phyloP scores from a whole-genome alignment of 2,797 vertebrate genomes.

The Clarias laeviceps region DNA sequence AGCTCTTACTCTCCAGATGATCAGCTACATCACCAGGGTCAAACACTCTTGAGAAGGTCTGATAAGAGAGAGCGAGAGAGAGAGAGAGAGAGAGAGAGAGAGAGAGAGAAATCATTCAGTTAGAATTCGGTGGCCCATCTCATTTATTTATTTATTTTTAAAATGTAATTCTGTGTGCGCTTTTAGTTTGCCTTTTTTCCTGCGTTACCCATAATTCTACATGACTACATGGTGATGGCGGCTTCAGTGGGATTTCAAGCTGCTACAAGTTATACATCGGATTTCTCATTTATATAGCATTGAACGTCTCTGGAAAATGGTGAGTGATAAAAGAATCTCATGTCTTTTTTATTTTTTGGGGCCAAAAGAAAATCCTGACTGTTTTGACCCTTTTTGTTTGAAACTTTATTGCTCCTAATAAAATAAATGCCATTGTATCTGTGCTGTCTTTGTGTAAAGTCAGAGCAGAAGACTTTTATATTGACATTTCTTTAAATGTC shows the following conservation, averaged over 20 bases:
- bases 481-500: not conserved
- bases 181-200: not conserved
- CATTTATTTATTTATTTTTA: not conserved
- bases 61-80: slow-evolving; percentile 49
- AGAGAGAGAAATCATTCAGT: slow-evolving; percentile 60
- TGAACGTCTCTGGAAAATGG: not conserved
- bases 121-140: slow-evolving; percentile 3
- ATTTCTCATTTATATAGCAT: not conserved
- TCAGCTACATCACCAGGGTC: slow-evolving; percentile 90
- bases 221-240: not conserved
- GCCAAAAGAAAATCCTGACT: not conserved
- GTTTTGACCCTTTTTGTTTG: not conserved
- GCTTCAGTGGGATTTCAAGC: not conserved
- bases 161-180: not conserved
- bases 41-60: slow-evolving; percentile 83
- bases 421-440: not conserved
- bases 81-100: not conserved
- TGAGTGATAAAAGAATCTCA: not conserved
- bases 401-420: not conserved
- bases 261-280: not conserved
- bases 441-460: not conserved
- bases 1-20: slow-evolving; percentile 84
- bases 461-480: not conserved
- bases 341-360: not conserved
- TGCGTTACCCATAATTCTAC: not conserved